These are phyloP conservation scores for Auanema freiburgensis DNA, from an alignment of 2,888 invertebrate genomes.

Conservation along the genomic window DNA sequence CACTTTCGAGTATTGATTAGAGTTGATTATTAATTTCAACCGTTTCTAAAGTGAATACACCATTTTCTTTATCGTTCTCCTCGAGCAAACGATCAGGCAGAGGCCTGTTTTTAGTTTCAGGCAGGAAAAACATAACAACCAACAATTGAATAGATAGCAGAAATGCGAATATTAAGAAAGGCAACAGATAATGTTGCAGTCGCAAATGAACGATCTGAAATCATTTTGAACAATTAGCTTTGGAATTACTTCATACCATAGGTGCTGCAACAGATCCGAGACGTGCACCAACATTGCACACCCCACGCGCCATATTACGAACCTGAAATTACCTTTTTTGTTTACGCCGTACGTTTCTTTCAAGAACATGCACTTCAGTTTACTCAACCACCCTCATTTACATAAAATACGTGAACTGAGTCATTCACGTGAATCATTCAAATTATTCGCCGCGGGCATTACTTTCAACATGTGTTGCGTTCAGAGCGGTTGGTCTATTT, in stretches of 20 bases:
- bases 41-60: neutral
- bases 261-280: conserved; percentile 55
- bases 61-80: conserved; percentile 2
- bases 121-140: conserved; percentile 35
- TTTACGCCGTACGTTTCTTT: too few species aligned
- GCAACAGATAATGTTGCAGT: conserved; percentile 26
- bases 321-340: conserved; percentile 10
- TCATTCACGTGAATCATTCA: too few species aligned
- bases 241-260: conserved; percentile 25
- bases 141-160: conserved; percentile 49
- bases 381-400: too few species aligned
- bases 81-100: conserved; percentile 28
- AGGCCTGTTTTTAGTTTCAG: conserved; percentile 33
- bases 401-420: too few species aligned
- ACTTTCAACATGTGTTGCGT: too few species aligned
- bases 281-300: conserved; percentile 55
- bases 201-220: conserved; percentile 47
- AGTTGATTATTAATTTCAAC: neutral
- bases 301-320: conserved; percentile 55
- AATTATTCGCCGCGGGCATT: too few species aligned
- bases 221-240: neutral
- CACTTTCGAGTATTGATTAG: conserved; percentile 1
- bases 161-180: conserved; percentile 45
- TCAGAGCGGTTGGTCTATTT: too few species aligned
- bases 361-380: too few species aligned